phyloP scores from a whole-genome alignment of 2,113 vertebrate genomes.

The Diglossa brunneiventris region DNA sequence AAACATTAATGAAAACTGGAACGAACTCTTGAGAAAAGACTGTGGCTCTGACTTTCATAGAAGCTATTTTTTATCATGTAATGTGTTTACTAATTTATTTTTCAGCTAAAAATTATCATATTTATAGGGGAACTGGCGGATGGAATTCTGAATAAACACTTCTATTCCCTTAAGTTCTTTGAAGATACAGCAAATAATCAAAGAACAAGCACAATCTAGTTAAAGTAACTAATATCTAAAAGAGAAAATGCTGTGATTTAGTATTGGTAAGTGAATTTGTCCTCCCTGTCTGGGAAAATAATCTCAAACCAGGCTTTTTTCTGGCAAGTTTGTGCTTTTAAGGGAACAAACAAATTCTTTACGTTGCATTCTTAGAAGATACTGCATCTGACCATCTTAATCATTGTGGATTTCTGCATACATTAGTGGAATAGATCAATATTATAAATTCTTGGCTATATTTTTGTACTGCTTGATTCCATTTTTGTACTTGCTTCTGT shows the following conservation, averaged over 20 bases:
- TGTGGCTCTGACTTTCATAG: not conserved
- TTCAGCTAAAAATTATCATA: not conserved
- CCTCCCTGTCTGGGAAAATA: not conserved
- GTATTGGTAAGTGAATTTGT: not conserved
- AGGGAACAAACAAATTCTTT: not conserved
- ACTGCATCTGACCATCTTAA: not conserved
- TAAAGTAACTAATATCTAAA: not conserved
- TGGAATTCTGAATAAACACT: not conserved
- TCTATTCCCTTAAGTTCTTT: not conserved
- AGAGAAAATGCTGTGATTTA: not conserved
- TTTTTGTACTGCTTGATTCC: not conserved
- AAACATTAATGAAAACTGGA: not conserved
- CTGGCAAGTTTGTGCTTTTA: not conserved
- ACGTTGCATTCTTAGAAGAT: not conserved
- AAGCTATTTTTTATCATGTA: not conserved
- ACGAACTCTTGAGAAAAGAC: not conserved
- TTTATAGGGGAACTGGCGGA: not conserved
- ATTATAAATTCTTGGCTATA: not conserved
- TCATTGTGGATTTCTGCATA: not conserved
- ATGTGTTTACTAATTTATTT: not conserved
- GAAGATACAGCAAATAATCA: not conserved
- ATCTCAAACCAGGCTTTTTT: not conserved
- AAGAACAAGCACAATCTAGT: not conserved
- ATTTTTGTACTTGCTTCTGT: not conserved
- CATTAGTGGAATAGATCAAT: not conserved